These are phyloP conservation scores for Lacerta bilineata DNA, from an alignment of 2,797 vertebrate genomes.

Conservation along the genomic window DNA sequence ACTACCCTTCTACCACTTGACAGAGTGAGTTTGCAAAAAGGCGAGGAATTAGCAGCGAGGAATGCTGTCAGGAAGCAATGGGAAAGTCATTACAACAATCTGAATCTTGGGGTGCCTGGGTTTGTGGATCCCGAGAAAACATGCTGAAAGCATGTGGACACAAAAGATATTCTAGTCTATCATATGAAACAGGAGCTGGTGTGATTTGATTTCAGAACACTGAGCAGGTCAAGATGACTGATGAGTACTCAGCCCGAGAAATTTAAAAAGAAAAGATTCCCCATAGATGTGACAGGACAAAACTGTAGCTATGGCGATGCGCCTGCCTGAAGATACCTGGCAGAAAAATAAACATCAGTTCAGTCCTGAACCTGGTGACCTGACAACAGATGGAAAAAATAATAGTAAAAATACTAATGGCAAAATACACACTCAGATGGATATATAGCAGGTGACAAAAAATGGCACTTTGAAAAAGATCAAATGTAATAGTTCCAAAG, in stretches of 20 bases:
- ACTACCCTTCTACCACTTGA: no score
- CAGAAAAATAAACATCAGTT: conserved; percentile 35
- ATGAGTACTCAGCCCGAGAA: conserved; percentile 33
- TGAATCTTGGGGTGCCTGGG: no score
- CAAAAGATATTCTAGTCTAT: background rate
- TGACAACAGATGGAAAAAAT: conserved; percentile 41
- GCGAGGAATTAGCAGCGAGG: no score
- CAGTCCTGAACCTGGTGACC: conserved; percentile 18
- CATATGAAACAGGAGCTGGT: background rate
- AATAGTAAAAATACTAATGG: conserved; percentile 9
- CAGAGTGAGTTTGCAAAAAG: background rate
- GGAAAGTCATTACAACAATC: background rate
- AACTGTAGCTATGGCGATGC: conserved; percentile 7
- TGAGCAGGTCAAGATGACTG: background rate
- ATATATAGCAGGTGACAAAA: conserved; percentile 15
- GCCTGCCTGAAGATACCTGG: conserved; percentile 11
- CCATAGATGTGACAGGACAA: background rate
- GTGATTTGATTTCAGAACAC: conserved; percentile 35
- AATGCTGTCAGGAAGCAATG: no score
- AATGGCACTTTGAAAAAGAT: conserved; percentile 37
- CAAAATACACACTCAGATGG: conserved; percentile 35
- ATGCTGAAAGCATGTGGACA: background rate
- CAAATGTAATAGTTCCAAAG: background rate
- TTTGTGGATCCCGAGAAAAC: background rate
- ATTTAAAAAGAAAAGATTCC: background rate